Conservation (phyloP, 2,888 invertebrate genomes). For the Hartigia nigra region DNA sequence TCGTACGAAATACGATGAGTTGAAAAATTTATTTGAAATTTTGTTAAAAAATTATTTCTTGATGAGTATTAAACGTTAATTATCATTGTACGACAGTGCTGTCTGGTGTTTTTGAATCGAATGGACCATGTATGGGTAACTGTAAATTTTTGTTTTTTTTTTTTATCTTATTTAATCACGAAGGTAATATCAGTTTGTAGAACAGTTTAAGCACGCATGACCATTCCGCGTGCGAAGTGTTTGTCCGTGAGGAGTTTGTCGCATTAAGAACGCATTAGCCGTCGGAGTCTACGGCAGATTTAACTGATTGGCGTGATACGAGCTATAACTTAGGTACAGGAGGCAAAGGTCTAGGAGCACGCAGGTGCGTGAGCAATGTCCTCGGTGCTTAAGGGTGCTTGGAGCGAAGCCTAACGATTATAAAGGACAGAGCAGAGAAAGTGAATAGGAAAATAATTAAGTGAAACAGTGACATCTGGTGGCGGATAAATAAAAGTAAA, state of each 20-base stretch:
- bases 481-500: too few relatives aligned
- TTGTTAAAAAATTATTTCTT: too few relatives aligned
- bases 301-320: slow-evolving; percentile 56
- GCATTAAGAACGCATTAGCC: slow-evolving; percentile 61
- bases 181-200: slow-evolving; percentile 13
- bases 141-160: background rate
- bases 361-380: background rate
- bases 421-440: too few relatives aligned
- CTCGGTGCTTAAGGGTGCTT: background rate
- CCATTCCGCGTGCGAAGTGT: background rate
- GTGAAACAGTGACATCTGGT: too few relatives aligned
- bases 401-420: too few relatives aligned
- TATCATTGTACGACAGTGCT: too few relatives aligned
- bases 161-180: slow-evolving; percentile 6
- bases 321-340: slow-evolving; percentile 23
- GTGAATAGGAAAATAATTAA: too few relatives aligned
- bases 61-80: too few relatives aligned
- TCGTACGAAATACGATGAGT: too few relatives aligned
- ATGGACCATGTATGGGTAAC: too few relatives aligned
- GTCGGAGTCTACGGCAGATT: slow-evolving; percentile 46
- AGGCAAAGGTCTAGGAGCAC: background rate
- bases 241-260: slow-evolving; percentile 34
- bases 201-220: slow-evolving; percentile 40
- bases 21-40: too few relatives aligned
- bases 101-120: too few relatives aligned